These are phyloP conservation scores for Brachionichthys hirsutus DNA, from an alignment of 2,113 vertebrate species.

Conservation along the genomic window DNA sequence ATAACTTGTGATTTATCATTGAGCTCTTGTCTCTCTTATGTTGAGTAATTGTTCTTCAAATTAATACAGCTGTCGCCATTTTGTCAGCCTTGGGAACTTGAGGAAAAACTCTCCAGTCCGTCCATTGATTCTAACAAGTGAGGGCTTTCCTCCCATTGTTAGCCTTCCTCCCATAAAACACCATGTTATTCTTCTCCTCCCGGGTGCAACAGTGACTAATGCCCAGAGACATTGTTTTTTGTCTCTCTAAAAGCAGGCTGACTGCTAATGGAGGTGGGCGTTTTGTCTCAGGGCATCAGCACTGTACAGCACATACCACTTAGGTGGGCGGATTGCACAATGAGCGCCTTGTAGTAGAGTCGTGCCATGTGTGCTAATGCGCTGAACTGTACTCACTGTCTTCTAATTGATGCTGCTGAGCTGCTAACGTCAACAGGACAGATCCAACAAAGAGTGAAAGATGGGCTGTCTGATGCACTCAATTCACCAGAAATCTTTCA, in stretches of 20 bases:
- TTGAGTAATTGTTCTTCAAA: conserved; percentile 39
- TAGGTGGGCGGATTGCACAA: conserved; percentile 70
- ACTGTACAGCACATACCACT: conserved; percentile 68
- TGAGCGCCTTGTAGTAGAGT: conserved; percentile 70
- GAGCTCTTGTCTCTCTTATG: conserved; percentile 12
- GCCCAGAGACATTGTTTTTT: conserved; percentile 65
- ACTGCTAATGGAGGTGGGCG: conserved; percentile 70
- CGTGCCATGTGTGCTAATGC: conserved; percentile 66
- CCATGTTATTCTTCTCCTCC: conserved; percentile 67
- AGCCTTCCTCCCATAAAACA: conserved; percentile 70
- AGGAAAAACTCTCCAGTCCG: conserved; percentile 42
- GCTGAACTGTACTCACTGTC: conserved; percentile 67
- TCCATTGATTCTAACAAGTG: conserved; percentile 45
- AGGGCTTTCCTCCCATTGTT: conserved; percentile 79
- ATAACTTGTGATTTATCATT: conserved; percentile 32
- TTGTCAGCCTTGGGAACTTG: conserved; percentile 54
- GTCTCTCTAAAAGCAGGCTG: conserved; percentile 56
- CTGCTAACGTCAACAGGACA: conserved; percentile 61
- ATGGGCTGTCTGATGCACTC: conserved; percentile 41
- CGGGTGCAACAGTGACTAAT: conserved; percentile 68
- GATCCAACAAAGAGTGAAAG: conserved; percentile 59
- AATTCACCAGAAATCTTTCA: conserved; percentile 16
- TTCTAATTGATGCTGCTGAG: conserved; percentile 68
- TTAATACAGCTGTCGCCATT: conserved; percentile 23
- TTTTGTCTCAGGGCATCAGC: conserved; percentile 67